Conservation (phyloP, 2,797 vertebrate genomes). For the Leptodactylus fallax region DNA sequence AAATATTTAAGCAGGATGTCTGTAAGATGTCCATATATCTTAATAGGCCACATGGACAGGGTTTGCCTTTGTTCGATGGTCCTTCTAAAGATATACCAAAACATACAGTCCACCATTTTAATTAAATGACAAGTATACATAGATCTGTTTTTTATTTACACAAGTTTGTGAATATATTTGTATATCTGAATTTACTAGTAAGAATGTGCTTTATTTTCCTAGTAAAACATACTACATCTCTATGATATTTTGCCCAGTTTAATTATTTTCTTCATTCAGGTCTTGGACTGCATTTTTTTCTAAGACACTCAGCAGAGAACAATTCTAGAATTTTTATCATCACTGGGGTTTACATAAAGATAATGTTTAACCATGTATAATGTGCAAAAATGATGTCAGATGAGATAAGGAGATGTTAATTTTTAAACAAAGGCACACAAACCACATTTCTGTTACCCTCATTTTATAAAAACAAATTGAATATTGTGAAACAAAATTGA, state of each 20-base stretch:
- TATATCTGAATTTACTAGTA: neutral
- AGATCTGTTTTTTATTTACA: no score
- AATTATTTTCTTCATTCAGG: neutral
- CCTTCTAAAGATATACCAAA: neutral
- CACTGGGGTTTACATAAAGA: neutral
- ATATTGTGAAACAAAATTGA: slow-evolving; percentile 28
- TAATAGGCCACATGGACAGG: no score
- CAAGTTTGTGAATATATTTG: no score
- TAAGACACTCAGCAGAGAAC: neutral
- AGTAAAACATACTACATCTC: neutral
- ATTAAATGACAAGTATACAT: no score
- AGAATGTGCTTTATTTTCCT: neutral
- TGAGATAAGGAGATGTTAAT: slow-evolving; percentile 23
- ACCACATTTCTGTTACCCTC: neutral
- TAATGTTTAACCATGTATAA: slow-evolving; percentile 2
- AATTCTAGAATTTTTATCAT: neutral
- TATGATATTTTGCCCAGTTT: neutral
- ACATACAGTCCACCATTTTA: no score
- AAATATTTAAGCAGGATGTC: no score
- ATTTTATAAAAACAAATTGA: neutral
- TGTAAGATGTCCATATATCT: no score
- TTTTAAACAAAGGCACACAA: slow-evolving; percentile 24
- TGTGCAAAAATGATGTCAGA: slow-evolving; percentile 8
- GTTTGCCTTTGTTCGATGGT: no score
- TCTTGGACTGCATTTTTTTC: neutral